Conservation (phyloP, 1,140 invertebrate species). For the Grapholita molesta region DNA sequence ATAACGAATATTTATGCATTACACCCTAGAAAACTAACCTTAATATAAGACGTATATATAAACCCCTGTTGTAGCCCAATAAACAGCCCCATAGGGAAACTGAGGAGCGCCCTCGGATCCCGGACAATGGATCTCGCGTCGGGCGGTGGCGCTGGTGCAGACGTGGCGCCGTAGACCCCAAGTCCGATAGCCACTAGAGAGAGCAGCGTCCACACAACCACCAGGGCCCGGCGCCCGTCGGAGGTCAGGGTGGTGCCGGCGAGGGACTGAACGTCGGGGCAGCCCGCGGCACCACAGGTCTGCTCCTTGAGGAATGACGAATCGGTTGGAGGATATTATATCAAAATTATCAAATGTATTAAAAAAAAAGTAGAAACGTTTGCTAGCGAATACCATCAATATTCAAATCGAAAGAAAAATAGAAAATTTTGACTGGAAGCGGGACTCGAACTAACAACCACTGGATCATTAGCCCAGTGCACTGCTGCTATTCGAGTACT, state of each 20-base stretch:
- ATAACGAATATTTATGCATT: too few species aligned
- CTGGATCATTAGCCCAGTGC: too few species aligned
- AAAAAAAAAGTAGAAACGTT: too few species aligned
- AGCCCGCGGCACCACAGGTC: slow-evolving; percentile 65
- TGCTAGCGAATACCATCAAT: too few species aligned
- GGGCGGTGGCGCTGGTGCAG: slow-evolving; percentile 61
- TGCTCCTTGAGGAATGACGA: slow-evolving; percentile 39
- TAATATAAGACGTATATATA: slow-evolving; percentile 85
- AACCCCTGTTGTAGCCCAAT: slow-evolving; percentile 87
- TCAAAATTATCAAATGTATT: too few species aligned
- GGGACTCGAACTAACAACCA: too few species aligned
- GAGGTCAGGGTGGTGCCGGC: slow-evolving; percentile 58
- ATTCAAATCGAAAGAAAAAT: too few species aligned
- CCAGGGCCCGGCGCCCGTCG: slow-evolving; percentile 63
- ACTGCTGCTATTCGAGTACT: too few species aligned
- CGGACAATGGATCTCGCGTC: slow-evolving; percentile 66
- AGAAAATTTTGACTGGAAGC: too few species aligned
- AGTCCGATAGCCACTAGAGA: slow-evolving; percentile 77
- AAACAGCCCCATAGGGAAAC: slow-evolving; percentile 82
- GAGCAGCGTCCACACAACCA: slow-evolving; percentile 75
- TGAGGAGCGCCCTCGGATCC: slow-evolving; percentile 79
- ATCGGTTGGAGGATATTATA: not conserved
- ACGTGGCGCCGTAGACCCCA: slow-evolving; percentile 48
- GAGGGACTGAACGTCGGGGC: slow-evolving; percentile 52
- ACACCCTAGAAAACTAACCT: slow-evolving; percentile 64